Base-by-base conservation (phyloP, 1,140 invertebrate genomes). In the Tetramorium alpestre region DNA sequence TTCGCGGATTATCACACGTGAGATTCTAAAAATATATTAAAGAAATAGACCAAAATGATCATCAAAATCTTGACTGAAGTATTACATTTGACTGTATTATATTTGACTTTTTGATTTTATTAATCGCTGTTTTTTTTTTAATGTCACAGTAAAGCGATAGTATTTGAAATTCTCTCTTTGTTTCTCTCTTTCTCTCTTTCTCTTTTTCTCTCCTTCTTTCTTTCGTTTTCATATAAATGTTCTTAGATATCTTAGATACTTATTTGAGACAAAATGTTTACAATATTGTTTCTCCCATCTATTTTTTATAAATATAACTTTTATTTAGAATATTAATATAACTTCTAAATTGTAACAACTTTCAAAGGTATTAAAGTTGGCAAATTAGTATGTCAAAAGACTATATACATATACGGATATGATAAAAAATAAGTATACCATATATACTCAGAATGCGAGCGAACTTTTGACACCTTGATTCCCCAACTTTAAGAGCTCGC, bases 391-490 rank as follows among this genome's bases (percentile, higher is more conserved):
- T 58, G 25, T 60, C 41, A 33, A 58, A 82, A 72, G 54, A 60
- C 70, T 72, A 18, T 33, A 25, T 41, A 18, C 22, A 25, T 41
- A 22, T 8, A 58, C 8, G 41, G 22, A 70, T 81, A 69, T n/a
- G 51, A 70, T 73, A 38, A 49, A 58, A 38, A 58, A 47, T 22
- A 51, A 41, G 4, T 38, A 56, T 44, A 33, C 13, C 6, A 38
- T 44, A n/a, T 44, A 60, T 51, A 70, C 13, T 69, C 13, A 22
- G 22, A 67, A 22, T 67, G 38, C n/a, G 47, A 44, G 7, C 5
- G 13, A 84, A 84, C 80, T 75, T 75, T 60, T n/a, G 18, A 49
- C 80, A 73, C 73, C 8, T 13, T 4, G 41, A 82, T 73, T 73
- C 25, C 18, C 77, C n/a, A 73, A 73, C 18, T 82, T 82, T 58